phyloP scores from a whole-genome alignment of 2,797 vertebrate species.

The Tolypeutes matacus region DNA sequence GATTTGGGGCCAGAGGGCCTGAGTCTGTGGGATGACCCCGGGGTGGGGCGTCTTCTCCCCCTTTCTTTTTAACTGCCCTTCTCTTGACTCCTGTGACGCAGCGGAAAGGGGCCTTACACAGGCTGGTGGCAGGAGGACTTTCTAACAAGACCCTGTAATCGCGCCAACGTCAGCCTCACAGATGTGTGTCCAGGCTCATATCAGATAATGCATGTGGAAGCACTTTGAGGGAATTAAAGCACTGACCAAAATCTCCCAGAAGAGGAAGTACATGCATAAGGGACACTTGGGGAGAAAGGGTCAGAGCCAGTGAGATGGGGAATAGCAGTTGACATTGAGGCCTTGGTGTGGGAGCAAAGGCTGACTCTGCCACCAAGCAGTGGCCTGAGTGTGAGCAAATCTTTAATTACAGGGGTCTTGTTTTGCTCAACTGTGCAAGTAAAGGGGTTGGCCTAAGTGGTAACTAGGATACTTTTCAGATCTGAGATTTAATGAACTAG shows the following conservation, averaged over 20 bases:
- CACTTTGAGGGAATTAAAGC: background rate
- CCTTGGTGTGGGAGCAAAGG: background rate
- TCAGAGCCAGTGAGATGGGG: background rate
- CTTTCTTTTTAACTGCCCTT: background rate
- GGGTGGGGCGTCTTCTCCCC: background rate
- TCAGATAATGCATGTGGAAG: background rate
- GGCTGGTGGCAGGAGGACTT: accelerated
- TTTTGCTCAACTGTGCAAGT: conserved; percentile 16
- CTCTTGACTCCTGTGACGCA: background rate
- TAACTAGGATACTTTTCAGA: background rate
- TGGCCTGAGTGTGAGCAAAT: background rate
- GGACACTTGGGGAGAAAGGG: background rate
- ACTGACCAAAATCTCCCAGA: background rate
- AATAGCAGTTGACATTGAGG: background rate
- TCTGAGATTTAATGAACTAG: conserved; percentile 34
- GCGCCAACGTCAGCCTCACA: background rate
- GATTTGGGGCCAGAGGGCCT: background rate
- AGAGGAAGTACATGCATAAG: background rate
- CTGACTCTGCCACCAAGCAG: background rate
- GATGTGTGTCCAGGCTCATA: background rate
- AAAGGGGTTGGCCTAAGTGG: background rate
- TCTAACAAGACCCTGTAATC: background rate
- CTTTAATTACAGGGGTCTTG: background rate
- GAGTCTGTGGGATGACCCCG: background rate
- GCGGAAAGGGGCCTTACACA: background rate